Conservation (phyloP, 2,113 vertebrate genomes). For the Gasterosteus nipponicus region DNA sequence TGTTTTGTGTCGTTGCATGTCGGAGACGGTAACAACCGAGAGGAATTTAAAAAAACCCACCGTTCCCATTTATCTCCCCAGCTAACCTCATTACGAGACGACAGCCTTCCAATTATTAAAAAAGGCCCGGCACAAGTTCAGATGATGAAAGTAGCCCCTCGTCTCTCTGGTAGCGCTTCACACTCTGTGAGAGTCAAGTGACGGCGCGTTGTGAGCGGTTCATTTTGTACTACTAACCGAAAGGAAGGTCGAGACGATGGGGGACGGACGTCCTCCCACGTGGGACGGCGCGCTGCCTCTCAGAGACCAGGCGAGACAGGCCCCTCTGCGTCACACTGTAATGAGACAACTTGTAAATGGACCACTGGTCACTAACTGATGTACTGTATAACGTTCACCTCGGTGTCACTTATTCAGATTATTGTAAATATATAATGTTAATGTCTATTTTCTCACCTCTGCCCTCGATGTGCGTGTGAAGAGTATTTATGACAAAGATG, state of each 20-base stretch:
- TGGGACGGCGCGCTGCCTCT: not conserved
- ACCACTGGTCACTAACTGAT: conserved; percentile 42
- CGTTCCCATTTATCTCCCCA: conserved; percentile 33
- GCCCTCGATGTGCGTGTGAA: conserved; percentile 49
- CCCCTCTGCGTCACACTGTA: conserved; percentile 34
- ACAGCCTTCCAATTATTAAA: conserved; percentile 45
- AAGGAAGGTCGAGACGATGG: conserved; percentile 28
- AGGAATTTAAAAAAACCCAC: conserved; percentile 43
- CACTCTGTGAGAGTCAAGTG: conserved; percentile 20
- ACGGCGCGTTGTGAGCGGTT: conserved; percentile 38
- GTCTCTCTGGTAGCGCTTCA: too few species aligned
- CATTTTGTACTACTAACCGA: conserved; percentile 56
- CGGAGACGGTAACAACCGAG: conserved; percentile 39
- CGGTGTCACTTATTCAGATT: conserved; percentile 43
- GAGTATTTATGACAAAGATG: conserved; percentile 68
- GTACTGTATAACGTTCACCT: conserved; percentile 58
- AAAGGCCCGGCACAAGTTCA: conserved; percentile 32
- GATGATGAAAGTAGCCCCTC: conserved; percentile 8
- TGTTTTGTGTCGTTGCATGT: conserved; percentile 63
- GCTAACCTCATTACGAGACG: conserved; percentile 47
- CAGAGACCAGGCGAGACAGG: conserved; percentile 1
- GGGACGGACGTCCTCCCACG: not conserved
- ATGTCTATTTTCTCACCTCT: conserved; percentile 62
- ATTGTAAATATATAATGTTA: conserved; percentile 64
- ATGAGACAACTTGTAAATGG: conserved; percentile 12